Conservation (phyloP, 2,113 vertebrate species). For the Gila orcuttii region DNA sequence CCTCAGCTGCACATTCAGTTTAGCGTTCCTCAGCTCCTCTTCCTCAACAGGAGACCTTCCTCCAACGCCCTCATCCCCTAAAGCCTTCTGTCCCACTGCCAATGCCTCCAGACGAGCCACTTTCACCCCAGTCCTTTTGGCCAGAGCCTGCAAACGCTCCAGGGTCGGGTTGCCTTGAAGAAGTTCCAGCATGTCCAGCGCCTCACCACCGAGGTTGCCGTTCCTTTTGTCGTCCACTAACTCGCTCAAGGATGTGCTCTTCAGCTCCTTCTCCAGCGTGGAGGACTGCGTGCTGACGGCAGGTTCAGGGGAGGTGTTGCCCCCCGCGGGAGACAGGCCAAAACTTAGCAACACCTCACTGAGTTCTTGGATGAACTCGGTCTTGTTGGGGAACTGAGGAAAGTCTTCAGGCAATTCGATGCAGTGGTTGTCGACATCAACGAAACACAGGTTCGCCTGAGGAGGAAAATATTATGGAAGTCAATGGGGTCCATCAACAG, state of each 20-base stretch:
- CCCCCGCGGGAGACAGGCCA: conserved; percentile 80
- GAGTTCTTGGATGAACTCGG: conserved; percentile 91
- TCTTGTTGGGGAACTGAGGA: conserved; percentile 89
- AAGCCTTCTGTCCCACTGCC: conserved; percentile 53
- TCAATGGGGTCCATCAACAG: no score
- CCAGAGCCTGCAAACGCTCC: conserved; percentile 89
- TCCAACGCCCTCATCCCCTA: conserved; percentile 65
- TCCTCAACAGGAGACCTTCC: conserved; percentile 79
- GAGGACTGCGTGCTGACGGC: conserved; percentile 77
- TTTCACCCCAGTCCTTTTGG: conserved; percentile 83
- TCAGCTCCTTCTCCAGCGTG: conserved; percentile 73
- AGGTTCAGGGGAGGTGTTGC: conserved; percentile 71
- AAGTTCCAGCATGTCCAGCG: conserved; percentile 85
- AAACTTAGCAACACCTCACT: conserved; percentile 87
- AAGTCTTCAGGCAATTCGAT: conserved; percentile 92
- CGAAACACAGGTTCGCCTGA: conserved; percentile 95
- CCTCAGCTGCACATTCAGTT: conserved; percentile 89
- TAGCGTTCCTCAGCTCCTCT: conserved; percentile 83
- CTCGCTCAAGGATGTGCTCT: conserved; percentile 86
- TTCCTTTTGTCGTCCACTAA: conserved; percentile 91
- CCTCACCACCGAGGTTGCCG: conserved; percentile 84
- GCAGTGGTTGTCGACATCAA: conserved; percentile 93
- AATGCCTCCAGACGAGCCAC: conserved; percentile 81
- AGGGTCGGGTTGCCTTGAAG: conserved; percentile 86
- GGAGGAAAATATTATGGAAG: background rate